Conservation (phyloP, 2,113 vertebrate genomes). For the Marmota monax region DNA sequence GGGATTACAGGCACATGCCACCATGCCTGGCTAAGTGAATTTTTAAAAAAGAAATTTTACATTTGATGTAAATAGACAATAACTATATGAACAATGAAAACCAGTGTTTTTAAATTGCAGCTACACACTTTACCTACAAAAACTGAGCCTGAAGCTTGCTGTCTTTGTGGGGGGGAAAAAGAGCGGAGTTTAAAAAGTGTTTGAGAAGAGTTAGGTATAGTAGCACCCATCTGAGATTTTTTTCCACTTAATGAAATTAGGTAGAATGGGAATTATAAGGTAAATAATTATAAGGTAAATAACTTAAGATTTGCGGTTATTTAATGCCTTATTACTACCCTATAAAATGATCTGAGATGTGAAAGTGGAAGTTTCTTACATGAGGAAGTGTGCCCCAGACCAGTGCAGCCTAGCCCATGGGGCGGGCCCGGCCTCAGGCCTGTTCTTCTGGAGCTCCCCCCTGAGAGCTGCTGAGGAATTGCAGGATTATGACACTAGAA, state of each 20-base stretch:
- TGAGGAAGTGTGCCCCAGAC: background rate
- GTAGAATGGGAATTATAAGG: background rate
- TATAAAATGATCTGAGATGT: background rate
- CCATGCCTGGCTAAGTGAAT: background rate
- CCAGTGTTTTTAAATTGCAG: background rate
- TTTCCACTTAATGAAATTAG: background rate
- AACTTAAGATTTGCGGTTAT: background rate
- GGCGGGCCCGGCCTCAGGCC: background rate
- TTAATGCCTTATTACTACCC: background rate
- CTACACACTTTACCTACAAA: background rate
- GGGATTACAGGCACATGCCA: too few relatives aligned
- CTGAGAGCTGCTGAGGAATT: too few relatives aligned
- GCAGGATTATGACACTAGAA: background rate
- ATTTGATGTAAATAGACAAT: background rate
- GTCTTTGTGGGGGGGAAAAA: background rate
- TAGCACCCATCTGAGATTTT: background rate
- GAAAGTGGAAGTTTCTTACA: too few relatives aligned
- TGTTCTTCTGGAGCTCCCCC: background rate
- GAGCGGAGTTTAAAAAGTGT: background rate
- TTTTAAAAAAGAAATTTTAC: slow-evolving; percentile 5
- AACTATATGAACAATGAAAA: background rate
- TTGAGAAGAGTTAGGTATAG: background rate
- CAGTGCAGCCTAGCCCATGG: too few relatives aligned
- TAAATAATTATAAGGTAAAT: background rate
- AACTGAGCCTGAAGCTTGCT: background rate